Evolutionary conservation across 2,888 invertebrate species (phyloP), one percentile per base, ranked within the genome.

Genomic region (Apomyelois bistriatella): DNA sequence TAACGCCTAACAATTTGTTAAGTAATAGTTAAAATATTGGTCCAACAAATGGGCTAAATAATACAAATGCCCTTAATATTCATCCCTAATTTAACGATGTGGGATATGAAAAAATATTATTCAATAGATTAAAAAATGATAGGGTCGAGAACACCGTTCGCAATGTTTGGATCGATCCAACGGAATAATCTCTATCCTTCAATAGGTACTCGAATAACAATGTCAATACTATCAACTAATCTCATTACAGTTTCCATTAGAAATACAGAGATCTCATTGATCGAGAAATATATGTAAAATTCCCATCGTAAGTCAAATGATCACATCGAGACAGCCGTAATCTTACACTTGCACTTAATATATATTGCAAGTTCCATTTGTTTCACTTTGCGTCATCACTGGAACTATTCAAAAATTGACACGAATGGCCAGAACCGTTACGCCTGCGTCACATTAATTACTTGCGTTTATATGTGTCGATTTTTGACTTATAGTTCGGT

Each of bases 31-130:
- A 89, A 90, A 90, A 90, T 90, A 90, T 90, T 90, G 90, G 90
- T 90, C 90, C 90, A 90, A 90, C 90, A 90, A 89, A 90, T 90
- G 90, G 90, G 90, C 90, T 89, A 89, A 90, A 90, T 90, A 90
- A 90, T 90, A 90, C 90, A 88, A 88, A 89, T 85, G 89, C 90
- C 90, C 90, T 85, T 85, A 90, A 88, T 90, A 89, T 88, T 87
- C 89, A 88, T 89, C 89, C 90, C 89, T 87, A 86, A 88, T 87
- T 88, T 85, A 89, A 90, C 89, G 87, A 88, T 76, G 80, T 79
- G 90, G 90, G 90, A 90, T 87, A 86, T 89, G 90, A 88, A 89
- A 88, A 89, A 87, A 87, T 89, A 88, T 88, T 88, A 88, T 88
- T 88, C 82, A 89, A 88, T 89, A 86, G 88, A 82, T 88, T 80